These are phyloP conservation scores for Heliconius hermathena DNA, from an alignment of 1,140 invertebrate species.

Conservation along the genomic window DNA sequence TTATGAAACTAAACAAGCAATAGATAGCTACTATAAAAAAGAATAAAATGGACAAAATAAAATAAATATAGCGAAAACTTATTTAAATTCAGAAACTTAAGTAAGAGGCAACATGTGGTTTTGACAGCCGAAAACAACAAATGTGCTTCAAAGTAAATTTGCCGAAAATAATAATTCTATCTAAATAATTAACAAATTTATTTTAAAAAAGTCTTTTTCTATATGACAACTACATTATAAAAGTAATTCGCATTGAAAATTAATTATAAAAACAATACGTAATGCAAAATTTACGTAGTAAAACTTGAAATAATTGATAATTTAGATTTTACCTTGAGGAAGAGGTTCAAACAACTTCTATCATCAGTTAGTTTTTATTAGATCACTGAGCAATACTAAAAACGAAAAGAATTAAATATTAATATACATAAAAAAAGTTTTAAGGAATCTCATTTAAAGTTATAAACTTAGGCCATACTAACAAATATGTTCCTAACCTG, in stretches of 20 bases:
- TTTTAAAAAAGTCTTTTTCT: background rate
- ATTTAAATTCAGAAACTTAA: background rate
- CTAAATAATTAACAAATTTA: background rate
- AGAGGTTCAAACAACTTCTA: background rate
- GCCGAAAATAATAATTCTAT: background rate
- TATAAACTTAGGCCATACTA: background rate
- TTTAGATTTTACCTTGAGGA: background rate
- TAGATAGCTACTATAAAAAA: background rate
- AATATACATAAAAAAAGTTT: background rate
- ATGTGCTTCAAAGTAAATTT: background rate
- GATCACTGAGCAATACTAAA: background rate
- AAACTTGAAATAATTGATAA: slow-evolving; percentile 2
- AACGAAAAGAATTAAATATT: background rate
- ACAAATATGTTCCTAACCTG: background rate
- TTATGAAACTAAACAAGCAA: background rate
- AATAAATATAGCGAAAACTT: background rate
- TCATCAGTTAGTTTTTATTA: background rate
- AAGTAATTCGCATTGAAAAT: background rate
- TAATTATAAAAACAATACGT: slow-evolving; percentile 1
- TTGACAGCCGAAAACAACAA: slow-evolving; percentile 2
- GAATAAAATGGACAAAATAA: background rate
- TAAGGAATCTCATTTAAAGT: background rate
- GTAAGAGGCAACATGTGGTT: slow-evolving; percentile 2
- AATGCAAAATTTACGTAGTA: background rate
- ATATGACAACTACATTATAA: background rate